Conservation (phyloP, 2,113 vertebrate genomes). For the Odocoileus virginianus region DNA sequence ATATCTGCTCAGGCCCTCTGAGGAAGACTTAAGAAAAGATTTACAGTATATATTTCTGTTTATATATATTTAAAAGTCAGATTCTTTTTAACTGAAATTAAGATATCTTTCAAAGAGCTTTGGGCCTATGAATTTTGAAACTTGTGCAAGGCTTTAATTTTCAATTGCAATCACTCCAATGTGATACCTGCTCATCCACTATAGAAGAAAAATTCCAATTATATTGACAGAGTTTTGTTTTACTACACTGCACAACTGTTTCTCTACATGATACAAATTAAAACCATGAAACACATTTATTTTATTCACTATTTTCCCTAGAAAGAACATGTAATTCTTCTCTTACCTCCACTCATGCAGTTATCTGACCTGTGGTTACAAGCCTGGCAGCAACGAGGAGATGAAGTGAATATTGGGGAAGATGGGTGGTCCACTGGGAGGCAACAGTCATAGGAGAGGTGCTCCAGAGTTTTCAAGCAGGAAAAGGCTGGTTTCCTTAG, state of each 20-base stretch:
- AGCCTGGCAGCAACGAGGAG: not conserved
- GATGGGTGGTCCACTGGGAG: not conserved
- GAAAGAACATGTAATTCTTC: not conserved
- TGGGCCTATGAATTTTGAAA: not conserved
- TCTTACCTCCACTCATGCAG: not conserved
- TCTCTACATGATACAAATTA: not conserved
- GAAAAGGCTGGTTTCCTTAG: not conserved
- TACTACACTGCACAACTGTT: not conserved
- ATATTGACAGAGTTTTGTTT: not conserved
- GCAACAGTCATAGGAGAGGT: not conserved
- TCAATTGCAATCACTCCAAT: not conserved
- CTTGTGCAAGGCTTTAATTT: not conserved
- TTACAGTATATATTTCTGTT: not conserved
- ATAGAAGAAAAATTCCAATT: not conserved
- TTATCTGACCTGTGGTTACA: not conserved
- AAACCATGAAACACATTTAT: not conserved
- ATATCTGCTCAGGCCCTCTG: not conserved
- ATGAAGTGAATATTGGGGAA: not conserved
- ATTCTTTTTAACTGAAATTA: not conserved
- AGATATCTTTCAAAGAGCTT: not conserved
- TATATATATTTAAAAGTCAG: not conserved
- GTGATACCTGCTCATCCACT: not conserved
- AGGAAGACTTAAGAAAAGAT: not conserved
- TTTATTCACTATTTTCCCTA: not conserved
- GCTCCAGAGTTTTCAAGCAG: not conserved